A percentile compares a stretch with the other conserved stretches of the same genome.
Conservation (phyloP, 30 jellyfish, hydroid and myxozoan species). For the Hydractinia symbiolongicarpus region DNA sequence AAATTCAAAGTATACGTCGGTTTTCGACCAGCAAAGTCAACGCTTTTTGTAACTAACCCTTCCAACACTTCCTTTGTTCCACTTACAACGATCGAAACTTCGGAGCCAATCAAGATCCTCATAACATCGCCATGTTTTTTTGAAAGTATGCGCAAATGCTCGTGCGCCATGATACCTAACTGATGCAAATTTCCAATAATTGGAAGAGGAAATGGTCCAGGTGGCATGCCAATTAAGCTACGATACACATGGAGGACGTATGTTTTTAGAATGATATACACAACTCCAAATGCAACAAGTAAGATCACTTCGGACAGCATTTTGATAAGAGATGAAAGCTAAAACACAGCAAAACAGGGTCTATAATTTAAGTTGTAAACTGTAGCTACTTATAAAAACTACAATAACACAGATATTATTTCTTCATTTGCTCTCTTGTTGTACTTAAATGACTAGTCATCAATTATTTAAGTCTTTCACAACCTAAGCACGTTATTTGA, state of each 20-base stretch:
- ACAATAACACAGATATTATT: no score
- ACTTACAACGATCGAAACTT: constrained; percentile 56
- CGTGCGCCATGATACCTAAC: constrained; percentile 74
- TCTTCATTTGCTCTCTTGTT: no score
- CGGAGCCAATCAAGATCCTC: constrained; percentile 61
- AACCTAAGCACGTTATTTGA: no score
- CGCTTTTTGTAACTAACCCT: constrained; percentile 65
- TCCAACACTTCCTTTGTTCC: constrained; percentile 56
- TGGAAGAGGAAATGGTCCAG: constrained; percentile 85
- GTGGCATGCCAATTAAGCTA: constrained; percentile 41
- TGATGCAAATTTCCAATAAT: constrained; percentile 65
- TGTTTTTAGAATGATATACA: background rate
- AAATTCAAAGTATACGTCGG: constrained; percentile 60
- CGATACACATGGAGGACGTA: constrained; percentile 12
- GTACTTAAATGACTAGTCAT: no score
- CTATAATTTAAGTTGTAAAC: no score
- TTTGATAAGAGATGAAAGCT: no score
- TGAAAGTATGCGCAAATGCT: constrained; percentile 46
- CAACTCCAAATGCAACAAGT: no score
- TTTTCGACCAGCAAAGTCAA: constrained; percentile 80
- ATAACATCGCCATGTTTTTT: constrained; percentile 55
- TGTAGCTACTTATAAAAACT: no score
- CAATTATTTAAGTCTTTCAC: no score
- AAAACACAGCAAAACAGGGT: no score
- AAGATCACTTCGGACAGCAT: no score